These are phyloP conservation scores for Isichthys henryi DNA, from an alignment of 2,113 vertebrate genomes.

Conservation along the genomic window DNA sequence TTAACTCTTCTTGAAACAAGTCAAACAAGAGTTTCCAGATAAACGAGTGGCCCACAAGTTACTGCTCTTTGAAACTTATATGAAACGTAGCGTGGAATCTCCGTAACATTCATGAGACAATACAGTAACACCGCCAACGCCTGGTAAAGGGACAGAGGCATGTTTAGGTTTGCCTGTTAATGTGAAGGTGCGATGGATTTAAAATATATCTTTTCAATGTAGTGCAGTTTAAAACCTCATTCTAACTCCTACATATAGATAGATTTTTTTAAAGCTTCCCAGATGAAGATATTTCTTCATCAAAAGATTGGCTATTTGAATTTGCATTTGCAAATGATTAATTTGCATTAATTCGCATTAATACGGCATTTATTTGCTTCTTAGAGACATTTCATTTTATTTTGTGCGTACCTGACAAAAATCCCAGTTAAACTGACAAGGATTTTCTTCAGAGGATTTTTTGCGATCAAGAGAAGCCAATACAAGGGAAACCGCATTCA, in stretches of 20 bases:
- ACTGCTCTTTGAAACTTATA: not conserved
- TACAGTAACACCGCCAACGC: not conserved
- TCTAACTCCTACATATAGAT: not conserved
- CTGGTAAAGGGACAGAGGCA: not conserved
- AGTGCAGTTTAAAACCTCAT: not conserved
- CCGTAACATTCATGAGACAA: not conserved
- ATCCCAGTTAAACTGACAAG: not conserved
- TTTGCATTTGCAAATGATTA: not conserved
- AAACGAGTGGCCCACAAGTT: not conserved
- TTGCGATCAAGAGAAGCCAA: not conserved
- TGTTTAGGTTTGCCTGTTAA: not conserved
- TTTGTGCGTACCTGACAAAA: not conserved
- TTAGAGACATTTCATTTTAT: not conserved
- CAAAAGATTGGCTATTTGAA: not conserved
- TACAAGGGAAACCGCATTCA: not conserved
- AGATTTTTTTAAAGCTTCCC: not conserved
- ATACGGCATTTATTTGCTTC: not conserved
- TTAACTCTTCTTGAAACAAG: not conserved
- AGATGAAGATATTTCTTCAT: not conserved
- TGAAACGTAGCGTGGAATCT: not conserved
- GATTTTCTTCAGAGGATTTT: not conserved
- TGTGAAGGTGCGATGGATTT: not conserved
- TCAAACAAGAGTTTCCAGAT: not conserved
- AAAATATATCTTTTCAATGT: not conserved
- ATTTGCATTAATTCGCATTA: not conserved